Evolutionary conservation across 2,113 vertebrate genomes (phyloP).

Genomic region (Capricornis sumatraensis): DNA sequence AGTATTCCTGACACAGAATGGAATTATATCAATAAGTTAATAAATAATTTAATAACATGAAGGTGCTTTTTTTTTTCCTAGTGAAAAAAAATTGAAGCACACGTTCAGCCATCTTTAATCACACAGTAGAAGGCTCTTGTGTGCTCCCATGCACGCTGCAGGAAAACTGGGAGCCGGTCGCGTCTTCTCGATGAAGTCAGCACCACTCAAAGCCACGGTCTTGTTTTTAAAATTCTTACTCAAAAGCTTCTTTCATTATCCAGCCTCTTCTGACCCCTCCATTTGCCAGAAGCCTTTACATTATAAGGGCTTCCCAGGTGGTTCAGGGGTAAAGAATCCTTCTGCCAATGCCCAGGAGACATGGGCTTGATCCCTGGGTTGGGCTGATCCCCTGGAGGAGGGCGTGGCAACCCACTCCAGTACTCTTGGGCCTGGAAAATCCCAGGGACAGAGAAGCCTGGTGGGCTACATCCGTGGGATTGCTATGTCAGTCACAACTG

Average conservation of each 20-base stretch:
- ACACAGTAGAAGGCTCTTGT: not conserved
- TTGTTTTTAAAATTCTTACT: not conserved
- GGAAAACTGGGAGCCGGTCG: not conserved
- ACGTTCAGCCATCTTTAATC: not conserved
- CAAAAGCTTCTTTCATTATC: not conserved
- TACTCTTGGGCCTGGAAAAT: not conserved
- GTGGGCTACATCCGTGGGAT: fast-evolving
- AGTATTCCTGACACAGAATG: slow-evolving; percentile 60
- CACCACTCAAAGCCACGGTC: not conserved
- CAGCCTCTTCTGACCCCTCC: not conserved
- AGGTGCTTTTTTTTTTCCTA: slow-evolving; percentile 18
- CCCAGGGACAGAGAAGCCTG: not conserved
- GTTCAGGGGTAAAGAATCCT: not conserved
- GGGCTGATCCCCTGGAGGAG: not conserved
- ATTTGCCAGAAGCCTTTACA: slow-evolving; percentile 6
- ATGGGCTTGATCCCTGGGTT: not conserved
- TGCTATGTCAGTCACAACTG: not conserved
- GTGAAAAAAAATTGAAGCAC: not conserved
- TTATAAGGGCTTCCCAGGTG: not conserved
- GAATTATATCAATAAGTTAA: slow-evolving; percentile 52
- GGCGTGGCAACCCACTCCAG: not conserved
- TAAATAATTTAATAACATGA: slow-evolving; percentile 58
- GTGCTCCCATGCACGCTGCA: not conserved
- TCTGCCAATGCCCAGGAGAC: not conserved
- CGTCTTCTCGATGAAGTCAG: not conserved